Evolutionary conservation across 2,797 vertebrate species (phyloP), one percentile per base, ranked within the genome.

Genomic region (Gadopsis marmoratus): DNA sequence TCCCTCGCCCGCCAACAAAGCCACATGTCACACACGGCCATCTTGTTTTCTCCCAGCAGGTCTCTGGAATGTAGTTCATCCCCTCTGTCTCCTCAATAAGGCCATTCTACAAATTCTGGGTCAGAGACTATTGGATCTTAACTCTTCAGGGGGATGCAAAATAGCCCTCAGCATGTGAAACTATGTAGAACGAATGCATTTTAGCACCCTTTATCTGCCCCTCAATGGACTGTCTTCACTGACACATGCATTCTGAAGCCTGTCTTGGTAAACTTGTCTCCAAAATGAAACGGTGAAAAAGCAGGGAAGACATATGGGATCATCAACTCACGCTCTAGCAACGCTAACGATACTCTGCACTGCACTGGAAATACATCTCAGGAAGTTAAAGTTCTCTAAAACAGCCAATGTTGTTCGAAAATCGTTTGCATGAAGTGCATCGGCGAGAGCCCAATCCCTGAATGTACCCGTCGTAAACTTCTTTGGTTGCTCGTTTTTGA

Each of bases 21-120:
- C 91, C 90, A 83, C 90, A 92, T 94, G 94, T 95, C 94, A 94
- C 92, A 90, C 86, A 78, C 91, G 82, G 92, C 94, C 92, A 93
- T 94, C 91, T 94, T 94, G 92, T 88, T 94, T 93, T 92, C 89
- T 93, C 91, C 91, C 89, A 90, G 88, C 88, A 90, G 91, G 81
- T 79, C 87, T 79, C 74, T 92, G 92, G 94, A 94, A 93, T 92
- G 92, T 91, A 78, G 87, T 93, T 91, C 91, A 89, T 86, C 89
- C 90, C 86, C 83, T 91, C 53, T 33, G 77, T 75, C 84, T 91
- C 76, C 76, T 91, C 78, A 90, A 91, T 90, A 89, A 90, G 82
- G 55, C 85, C 83, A 81, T 93, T 92, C 84, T 88, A 81, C 88
- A 91, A 91, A 91, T 89, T 91, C 86, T 84, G 86, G 89, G 85